Evolutionary conservation across 2,113 vertebrate genomes (phyloP).

Genomic region (Labeo catla): DNA sequence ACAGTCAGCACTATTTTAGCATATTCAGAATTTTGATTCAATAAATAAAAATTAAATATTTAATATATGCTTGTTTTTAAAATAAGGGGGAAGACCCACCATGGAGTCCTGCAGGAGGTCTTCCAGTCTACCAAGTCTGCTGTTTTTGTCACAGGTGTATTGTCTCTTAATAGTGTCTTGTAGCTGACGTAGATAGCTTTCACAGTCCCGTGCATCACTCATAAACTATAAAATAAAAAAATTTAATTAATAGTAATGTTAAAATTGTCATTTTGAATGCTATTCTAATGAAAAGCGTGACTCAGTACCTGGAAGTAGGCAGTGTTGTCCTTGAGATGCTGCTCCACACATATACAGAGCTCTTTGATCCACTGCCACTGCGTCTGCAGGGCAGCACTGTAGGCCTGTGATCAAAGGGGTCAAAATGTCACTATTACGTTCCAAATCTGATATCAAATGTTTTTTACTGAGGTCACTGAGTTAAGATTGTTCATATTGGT

Average conservation of each 20-base stretch:
- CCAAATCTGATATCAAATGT: not conserved
- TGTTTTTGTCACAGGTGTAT: constrained; percentile 91
- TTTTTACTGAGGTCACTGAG: not conserved
- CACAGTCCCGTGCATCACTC: constrained; percentile 88
- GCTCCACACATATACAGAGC: constrained; percentile 92
- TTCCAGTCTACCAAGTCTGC: constrained; percentile 89
- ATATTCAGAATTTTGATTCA: not conserved
- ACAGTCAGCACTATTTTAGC: not conserved
- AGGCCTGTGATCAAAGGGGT: constrained; percentile 78
- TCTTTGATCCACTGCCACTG: constrained; percentile 97
- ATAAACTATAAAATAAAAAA: constrained; percentile 80
- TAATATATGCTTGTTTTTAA: not conserved
- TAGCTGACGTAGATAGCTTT: constrained; percentile 89
- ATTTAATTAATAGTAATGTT: not conserved
- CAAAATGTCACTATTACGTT: not conserved
- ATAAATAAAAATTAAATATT: not conserved
- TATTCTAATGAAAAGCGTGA: not conserved
- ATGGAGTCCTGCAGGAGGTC: constrained; percentile 98
- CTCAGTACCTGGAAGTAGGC: constrained; percentile 90
- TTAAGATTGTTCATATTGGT: not conserved
- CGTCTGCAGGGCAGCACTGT: constrained; percentile 91
- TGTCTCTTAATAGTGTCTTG: constrained; percentile 96
- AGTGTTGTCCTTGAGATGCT: constrained; percentile 91
- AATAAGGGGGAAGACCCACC: constrained; percentile 73
- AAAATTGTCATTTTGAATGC: not conserved